These are phyloP conservation scores for Heliconius hortense DNA, from an alignment of 2,888 invertebrate genomes.

Conservation along the genomic window DNA sequence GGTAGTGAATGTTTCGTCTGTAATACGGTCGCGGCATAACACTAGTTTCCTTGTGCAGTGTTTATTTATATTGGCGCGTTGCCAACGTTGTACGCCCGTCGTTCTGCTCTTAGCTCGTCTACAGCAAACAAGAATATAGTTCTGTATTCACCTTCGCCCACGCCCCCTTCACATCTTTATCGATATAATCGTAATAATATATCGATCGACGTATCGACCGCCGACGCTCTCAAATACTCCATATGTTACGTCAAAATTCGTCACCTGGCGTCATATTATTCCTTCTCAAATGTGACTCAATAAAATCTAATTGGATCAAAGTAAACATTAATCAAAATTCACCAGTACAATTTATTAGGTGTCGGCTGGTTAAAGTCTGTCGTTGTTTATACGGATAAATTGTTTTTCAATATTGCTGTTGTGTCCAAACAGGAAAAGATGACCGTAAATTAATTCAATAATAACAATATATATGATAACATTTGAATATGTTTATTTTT, in stretches of 20 bases:
- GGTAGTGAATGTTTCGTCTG: slow-evolving; percentile 81
- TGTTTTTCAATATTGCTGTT: neutral
- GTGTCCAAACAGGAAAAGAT: slow-evolving; percentile 12
- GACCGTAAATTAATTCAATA: neutral
- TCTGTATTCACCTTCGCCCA: slow-evolving; percentile 65
- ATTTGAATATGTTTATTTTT: slow-evolving; percentile 59
- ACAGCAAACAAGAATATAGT: slow-evolving; percentile 68
- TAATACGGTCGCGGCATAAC: slow-evolving; percentile 81
- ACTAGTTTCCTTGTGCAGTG: slow-evolving; percentile 82
- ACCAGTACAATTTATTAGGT: slow-evolving; percentile 3
- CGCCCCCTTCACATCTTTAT: slow-evolving; percentile 55
- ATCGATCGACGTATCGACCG: slow-evolving; percentile 67
- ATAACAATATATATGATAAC: slow-evolving; percentile 1
- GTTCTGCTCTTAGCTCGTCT: slow-evolving; percentile 63
- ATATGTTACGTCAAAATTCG: slow-evolving; percentile 66
- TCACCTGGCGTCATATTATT: slow-evolving; percentile 68
- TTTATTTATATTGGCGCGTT: slow-evolving; percentile 77
- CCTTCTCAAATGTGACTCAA: slow-evolving; percentile 56
- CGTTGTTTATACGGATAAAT: neutral
- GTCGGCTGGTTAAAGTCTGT: neutral
- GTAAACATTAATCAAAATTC: slow-evolving; percentile 50
- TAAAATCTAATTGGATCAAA: slow-evolving; percentile 61
- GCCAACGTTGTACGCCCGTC: slow-evolving; percentile 78
- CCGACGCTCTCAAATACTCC: slow-evolving; percentile 49
- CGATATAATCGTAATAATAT: slow-evolving; percentile 60